Base-by-base conservation (phyloP, 2,888 invertebrate genomes). In the Drosophila quinaria region DNA sequence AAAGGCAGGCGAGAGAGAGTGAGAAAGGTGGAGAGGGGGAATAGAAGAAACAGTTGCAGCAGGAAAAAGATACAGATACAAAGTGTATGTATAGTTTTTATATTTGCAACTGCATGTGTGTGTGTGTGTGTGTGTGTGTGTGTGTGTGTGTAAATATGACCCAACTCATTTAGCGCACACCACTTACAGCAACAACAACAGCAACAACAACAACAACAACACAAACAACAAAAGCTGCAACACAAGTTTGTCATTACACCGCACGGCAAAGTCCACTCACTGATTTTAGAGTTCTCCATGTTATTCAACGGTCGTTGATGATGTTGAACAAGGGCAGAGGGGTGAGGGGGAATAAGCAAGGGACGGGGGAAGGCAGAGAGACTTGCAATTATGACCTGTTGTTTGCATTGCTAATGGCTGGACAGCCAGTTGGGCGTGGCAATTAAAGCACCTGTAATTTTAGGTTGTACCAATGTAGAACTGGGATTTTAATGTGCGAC, bases 311-410 rank as follows among this genome's bases (percentile, higher is more conserved):
- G 15, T 37, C n/a, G n/a, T 1, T 15, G 39, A 39, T 31, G 2
- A 9, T 4, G n/a, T 1, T 25, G 29, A 5, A 15, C 25, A 29
- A 15, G 25, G 31, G 22, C n/a, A 29, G 8, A 8, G 8, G 17
- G 35, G 17, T 17, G 17, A 31, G 31, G 15, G 19, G 11, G 35
- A 3, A 17, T 19, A n/a, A 37, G n/a, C n/a, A n/a, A 3, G 17
- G 13, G 25, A 44, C n/a, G 15, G 6, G 29, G 35, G 49, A 25
- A 6, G 15, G 3, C 11, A 8, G 37, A 42, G 49, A 22, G 55
- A 52, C 52, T 62, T 69, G 73, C 71, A 83, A 80, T 80, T 83
- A 80, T 71, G 74, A 63, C 58, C 66, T 83, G 81, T 81, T 78
- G 81, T 73, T 68, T 62, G 59, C 59, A 64, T 78, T 63, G 72